Percentiles rank a stretch among this genome's conserved stretches.
These are phyloP conservation scores for Apogon hyalosoma DNA, from an alignment of 2,797 vertebrate species.

Conservation along the genomic window DNA sequence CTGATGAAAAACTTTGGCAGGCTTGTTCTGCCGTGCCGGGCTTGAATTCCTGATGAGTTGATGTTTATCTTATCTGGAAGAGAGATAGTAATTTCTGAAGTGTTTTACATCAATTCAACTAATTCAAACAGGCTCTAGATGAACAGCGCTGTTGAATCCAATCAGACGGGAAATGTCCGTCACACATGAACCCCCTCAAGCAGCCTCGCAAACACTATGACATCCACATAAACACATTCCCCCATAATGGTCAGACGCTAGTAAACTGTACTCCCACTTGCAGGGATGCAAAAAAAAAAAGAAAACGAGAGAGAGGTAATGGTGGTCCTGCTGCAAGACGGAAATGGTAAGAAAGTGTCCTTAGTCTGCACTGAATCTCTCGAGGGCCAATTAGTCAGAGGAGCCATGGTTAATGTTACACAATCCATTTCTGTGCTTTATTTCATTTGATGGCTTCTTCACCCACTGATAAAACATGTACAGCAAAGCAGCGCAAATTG, in stretches of 20 bases:
- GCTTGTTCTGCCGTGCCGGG: slow-evolving; percentile 44
- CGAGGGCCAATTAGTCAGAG: slow-evolving; percentile 68
- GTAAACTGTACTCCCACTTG: slow-evolving; percentile 19
- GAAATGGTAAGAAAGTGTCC: slow-evolving; percentile 49
- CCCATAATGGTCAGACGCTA: slow-evolving; percentile 20
- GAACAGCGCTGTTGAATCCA: slow-evolving; percentile 39
- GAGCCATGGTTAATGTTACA: slow-evolving; percentile 54
- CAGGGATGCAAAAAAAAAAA: slow-evolving; percentile 9
- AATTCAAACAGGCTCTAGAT: slow-evolving; percentile 51
- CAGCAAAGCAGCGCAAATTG: slow-evolving; percentile 48
- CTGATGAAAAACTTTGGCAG: slow-evolving; percentile 70
- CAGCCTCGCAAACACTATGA: slow-evolving; percentile 7
- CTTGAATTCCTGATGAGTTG: slow-evolving; percentile 73
- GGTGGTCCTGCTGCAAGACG: slow-evolving; percentile 40
- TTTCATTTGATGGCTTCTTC: slow-evolving; percentile 58
- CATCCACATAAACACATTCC: slow-evolving; percentile 16
- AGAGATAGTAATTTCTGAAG: slow-evolving; percentile 65
- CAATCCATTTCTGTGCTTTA: slow-evolving; percentile 42
- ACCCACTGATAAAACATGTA: slow-evolving; percentile 36
- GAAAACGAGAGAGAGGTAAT: slow-evolving; percentile 22
- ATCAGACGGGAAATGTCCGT: slow-evolving; percentile 41
- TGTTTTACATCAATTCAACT: slow-evolving; percentile 68
- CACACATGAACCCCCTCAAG: slow-evolving; percentile 5
- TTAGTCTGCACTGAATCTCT: slow-evolving; percentile 46
- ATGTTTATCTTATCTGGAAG: slow-evolving; percentile 68